Evolutionary conservation across 2,113 vertebrate genomes (phyloP).

Genomic region (Tragelaphus buxtoni): DNA sequence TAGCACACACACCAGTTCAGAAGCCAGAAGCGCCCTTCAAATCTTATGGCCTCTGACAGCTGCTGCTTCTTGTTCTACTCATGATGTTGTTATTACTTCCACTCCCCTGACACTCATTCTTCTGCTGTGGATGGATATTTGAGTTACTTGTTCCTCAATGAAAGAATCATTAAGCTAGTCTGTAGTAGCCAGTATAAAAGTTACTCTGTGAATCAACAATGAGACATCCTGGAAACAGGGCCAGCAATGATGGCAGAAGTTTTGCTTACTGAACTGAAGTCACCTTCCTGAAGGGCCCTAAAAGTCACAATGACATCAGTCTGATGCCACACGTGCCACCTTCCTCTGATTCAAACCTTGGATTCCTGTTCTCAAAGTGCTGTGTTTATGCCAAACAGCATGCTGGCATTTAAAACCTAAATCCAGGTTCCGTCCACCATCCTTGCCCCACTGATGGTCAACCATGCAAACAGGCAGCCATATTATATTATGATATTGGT

Average conservation of each 20-base stretch:
- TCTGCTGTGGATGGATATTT: not conserved
- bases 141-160: not conserved
- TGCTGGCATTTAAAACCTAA: constrained; percentile 2
- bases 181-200: constrained; percentile 7
- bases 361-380: not conserved
- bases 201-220: not conserved
- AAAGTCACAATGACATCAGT: not conserved
- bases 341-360: not conserved
- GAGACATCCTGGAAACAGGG: not conserved
- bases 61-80: not conserved
- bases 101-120: constrained; percentile 45
- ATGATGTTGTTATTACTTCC: not conserved
- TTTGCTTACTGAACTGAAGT: not conserved
- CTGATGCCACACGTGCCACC: not conserved
- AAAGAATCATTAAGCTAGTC: constrained; percentile 34
- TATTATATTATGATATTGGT: not conserved
- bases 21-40: constrained; percentile 5
- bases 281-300: not conserved
- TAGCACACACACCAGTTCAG: constrained; percentile 28
- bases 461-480: not conserved
- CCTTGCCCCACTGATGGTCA: not conserved
- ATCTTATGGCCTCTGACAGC: not conserved
- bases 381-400: not conserved
- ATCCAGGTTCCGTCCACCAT: not conserved
- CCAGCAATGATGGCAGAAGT: not conserved